These are phyloP conservation scores for Manis pentadactyla DNA, from an alignment of 2,797 vertebrate genomes.

Conservation along the genomic window DNA sequence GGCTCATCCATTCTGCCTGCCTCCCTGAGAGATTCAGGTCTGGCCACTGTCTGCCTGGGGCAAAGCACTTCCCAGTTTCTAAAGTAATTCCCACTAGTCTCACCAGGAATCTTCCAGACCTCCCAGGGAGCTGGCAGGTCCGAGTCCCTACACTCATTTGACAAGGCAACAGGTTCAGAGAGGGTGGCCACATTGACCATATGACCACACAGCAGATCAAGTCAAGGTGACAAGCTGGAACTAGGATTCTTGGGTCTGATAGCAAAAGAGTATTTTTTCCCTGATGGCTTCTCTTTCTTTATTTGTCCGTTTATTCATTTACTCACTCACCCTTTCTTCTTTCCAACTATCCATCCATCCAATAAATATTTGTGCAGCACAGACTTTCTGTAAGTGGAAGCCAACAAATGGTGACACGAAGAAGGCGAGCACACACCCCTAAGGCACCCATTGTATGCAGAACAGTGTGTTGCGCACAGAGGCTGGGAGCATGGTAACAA, in stretches of 20 bases:
- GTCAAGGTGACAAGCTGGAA: background rate
- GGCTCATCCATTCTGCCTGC: background rate
- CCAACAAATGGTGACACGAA: background rate
- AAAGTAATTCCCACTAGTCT: background rate
- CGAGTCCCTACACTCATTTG: background rate
- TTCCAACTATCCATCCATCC: background rate
- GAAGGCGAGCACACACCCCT: background rate
- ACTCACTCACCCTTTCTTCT: background rate
- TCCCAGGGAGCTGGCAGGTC: background rate
- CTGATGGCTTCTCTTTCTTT: background rate
- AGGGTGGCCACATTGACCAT: background rate
- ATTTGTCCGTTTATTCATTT: background rate
- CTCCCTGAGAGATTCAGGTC: background rate
- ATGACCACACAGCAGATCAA: background rate
- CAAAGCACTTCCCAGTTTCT: no score
- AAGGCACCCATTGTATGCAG: background rate
- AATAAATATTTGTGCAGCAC: background rate
- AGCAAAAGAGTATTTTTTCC: background rate
- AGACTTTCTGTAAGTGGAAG: background rate
- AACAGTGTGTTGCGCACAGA: no score
- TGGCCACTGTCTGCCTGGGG: background rate
- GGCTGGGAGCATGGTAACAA: fast-evolving
- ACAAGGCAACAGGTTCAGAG: background rate
- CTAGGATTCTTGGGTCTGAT: no score
- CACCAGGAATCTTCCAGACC: background rate